phyloP scores from a whole-genome alignment of 2,888 invertebrate species.

The Dryomyza anilis region DNA sequence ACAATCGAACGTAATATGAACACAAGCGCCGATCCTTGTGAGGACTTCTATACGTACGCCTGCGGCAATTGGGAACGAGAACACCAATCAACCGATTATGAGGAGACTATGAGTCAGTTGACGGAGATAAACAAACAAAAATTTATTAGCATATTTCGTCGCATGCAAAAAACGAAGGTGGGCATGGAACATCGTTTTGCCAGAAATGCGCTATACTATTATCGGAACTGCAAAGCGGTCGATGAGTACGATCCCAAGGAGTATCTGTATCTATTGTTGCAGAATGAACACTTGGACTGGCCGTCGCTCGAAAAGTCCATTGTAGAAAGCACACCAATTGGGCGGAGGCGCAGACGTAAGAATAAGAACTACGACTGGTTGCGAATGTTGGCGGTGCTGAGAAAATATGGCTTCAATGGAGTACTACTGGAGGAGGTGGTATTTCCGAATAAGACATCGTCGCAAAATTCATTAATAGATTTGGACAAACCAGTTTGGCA shows the following conservation, averaged over 20 bases:
- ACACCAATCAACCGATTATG: neutral
- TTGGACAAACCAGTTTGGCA: slow-evolving; percentile 36
- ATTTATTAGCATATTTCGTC: no score
- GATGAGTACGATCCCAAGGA: slow-evolving; percentile 19
- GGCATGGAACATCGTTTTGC: slow-evolving; percentile 20
- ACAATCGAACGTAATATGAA: neutral
- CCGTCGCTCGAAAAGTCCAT: slow-evolving; percentile 31
- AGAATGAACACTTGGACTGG: slow-evolving; percentile 32
- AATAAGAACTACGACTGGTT: slow-evolving; percentile 33
- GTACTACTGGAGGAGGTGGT: slow-evolving; percentile 36
- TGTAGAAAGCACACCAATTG: no score
- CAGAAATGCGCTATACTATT: slow-evolving; percentile 26
- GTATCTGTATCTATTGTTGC: slow-evolving; percentile 33
- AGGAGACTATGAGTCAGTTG: no score
- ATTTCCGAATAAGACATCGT: slow-evolving; percentile 26
- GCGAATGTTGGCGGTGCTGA: slow-evolving; percentile 34
- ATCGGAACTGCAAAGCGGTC: slow-evolving; percentile 31
- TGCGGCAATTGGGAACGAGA: neutral
- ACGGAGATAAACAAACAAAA: no score
- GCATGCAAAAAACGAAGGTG: no score
- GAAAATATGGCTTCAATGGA: slow-evolving; percentile 38
- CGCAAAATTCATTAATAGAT: slow-evolving; percentile 26
- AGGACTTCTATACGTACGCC: neutral
- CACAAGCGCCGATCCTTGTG: neutral
- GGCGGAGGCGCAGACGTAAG: neutral